A percentile compares a stretch with the other conserved stretches of the same genome.
Evolutionary conservation across 2,113 vertebrate genomes (phyloP).

Genomic region (Isurus oxyrinchus): DNA sequence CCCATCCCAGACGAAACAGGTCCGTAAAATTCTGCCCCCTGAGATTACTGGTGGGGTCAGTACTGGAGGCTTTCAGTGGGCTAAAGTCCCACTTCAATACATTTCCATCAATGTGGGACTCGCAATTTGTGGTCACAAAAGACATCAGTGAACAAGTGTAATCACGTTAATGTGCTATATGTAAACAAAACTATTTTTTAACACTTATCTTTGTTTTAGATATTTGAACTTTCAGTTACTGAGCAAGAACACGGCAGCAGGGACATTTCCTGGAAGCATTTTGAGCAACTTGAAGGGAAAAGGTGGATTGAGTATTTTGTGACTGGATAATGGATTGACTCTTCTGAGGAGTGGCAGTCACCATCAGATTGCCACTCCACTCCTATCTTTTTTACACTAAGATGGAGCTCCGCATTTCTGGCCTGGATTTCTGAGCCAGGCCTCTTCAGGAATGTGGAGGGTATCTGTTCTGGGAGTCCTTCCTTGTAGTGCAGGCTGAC

Average conservation of each 20-base stretch:
- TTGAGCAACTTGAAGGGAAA: background rate
- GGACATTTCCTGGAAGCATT: background rate
- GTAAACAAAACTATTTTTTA: no score
- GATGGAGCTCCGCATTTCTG: no score
- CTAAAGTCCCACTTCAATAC: background rate
- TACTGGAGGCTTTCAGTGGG: background rate
- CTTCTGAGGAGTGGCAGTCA: no score
- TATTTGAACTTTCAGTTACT: background rate
- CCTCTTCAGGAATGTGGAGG: no score
- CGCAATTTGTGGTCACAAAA: background rate
- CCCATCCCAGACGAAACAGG: no score
- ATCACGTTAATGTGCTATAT: background rate
- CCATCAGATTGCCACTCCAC: no score
- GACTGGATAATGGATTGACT: no score
- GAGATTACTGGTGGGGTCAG: background rate
- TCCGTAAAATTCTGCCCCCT: no score
- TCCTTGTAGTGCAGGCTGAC: no score
- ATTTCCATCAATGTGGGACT: background rate
- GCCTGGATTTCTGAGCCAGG: no score
- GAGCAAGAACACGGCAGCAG: background rate
- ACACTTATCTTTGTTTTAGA: background rate
- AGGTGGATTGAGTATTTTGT: background rate
- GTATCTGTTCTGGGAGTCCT: no score
- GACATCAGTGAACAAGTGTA: background rate
- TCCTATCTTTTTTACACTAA: no score